phyloP scores from a whole-genome alignment of 2,888 invertebrate genomes.

The Drosophila meridiana region DNA sequence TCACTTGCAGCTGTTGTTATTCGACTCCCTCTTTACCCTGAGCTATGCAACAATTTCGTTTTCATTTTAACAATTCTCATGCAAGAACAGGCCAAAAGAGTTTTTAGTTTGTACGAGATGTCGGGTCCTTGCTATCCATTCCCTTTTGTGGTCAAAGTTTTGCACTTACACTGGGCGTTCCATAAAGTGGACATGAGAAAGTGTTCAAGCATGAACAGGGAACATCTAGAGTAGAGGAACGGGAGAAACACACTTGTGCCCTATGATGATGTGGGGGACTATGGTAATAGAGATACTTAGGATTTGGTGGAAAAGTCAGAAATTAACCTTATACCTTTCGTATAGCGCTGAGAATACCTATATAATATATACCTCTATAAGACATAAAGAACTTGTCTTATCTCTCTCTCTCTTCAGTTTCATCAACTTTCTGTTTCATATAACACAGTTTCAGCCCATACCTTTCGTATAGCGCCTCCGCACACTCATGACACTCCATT shows the following conservation, averaged over 20 bases:
- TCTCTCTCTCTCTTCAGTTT: background rate
- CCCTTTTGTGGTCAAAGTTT: background rate
- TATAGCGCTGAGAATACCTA: no score
- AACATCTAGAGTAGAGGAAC: no score
- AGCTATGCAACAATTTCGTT: constrained; percentile 3
- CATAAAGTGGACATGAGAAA: background rate
- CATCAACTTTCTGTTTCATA: background rate
- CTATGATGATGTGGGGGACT: no score
- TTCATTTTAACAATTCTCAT: constrained; percentile 4
- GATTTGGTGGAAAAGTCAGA: no score
- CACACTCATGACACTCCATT: background rate
- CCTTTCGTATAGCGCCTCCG: background rate
- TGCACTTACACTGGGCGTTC: background rate
- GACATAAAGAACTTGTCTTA: no score
- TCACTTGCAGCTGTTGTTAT: background rate
- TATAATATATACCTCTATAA: no score
- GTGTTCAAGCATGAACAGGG: background rate
- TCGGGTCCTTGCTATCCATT: background rate
- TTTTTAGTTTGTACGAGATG: background rate
- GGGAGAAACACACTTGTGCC: no score
- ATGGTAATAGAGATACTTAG: no score
- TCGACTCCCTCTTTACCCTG: background rate
- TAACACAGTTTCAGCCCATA: background rate
- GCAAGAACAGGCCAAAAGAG: background rate
- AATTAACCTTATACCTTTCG: no score